Base-by-base conservation (phyloP, 2,113 vertebrate species). In the Tragelaphus scriptus region DNA sequence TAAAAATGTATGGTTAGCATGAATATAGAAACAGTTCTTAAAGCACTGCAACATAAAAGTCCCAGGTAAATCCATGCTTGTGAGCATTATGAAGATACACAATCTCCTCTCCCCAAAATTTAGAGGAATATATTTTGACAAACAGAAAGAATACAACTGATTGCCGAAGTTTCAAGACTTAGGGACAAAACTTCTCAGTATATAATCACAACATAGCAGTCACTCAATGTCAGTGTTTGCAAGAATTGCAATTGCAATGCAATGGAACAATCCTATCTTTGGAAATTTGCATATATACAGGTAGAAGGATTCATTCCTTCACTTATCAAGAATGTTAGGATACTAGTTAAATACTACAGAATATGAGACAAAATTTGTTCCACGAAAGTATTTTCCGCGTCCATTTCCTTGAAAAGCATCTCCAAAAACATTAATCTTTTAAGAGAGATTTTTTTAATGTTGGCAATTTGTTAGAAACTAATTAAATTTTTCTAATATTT, bases 381-480 rank as follows among this genome's bases (percentile, higher is more conserved):
- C 55, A 89, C 1, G 49, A 53, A 92, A 61, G 10, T 30, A 85
- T 13, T 84, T 55, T 51, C 36, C 7, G 12, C 10, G 1, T 49
- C 30, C 51, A 91, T 85, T 87, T 88, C 71, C 80, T 82, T 90
- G 19, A 96, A 92, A 97, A 97, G 4, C 55, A 92, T 75, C 61
- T 92, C 47, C 9, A 75, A 65, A 90, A 89, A 28, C 25, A 55
- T 44, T 75, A 81, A 63, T 19, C 30, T 94, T 88, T 96, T 80
- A 47, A 88, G 49, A 51, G 6, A 85, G n/a, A 59, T 53, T 75
- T 94, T 89, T 95, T 61, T 32, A 97, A 85, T 85, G 16, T 23
- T 75, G 59, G 47, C 12, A 85, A 80, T 59, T 68, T 92, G 9
- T 80, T 56, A 85, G 36, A 95, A 92, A 61, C 5, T 32, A 90